Evolutionary conservation across 1,140 invertebrate species (phyloP).

Genomic region (Leptinotarsa lineolata): DNA sequence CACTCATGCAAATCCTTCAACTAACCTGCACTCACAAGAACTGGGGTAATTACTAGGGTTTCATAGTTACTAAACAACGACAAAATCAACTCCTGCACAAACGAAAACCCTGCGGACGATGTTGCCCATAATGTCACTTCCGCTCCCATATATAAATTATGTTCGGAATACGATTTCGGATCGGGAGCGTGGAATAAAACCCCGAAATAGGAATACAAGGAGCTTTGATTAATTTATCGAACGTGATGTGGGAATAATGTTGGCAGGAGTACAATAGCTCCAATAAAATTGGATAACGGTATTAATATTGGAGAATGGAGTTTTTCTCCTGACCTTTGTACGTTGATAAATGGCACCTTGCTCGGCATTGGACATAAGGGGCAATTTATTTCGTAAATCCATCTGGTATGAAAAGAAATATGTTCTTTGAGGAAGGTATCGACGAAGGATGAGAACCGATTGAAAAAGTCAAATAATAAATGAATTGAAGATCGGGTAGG

Average conservation of each 20-base stretch:
- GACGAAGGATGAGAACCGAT: no score
- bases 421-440: conserved; percentile 4
- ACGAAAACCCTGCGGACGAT: no score
- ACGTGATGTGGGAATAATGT: conserved; percentile 8
- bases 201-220: background rate
- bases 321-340: conserved; percentile 1
- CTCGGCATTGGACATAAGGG: background rate
- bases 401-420: background rate
- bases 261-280: background rate
- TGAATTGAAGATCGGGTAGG: no score
- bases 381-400: background rate
- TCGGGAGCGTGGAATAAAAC: conserved; percentile 2
- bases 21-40: no score
- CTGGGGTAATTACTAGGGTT: no score
- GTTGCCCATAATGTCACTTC: conserved; percentile 1
- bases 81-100: no score
- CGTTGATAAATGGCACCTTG: background rate
- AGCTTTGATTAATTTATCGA: background rate
- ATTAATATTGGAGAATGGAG: background rate
- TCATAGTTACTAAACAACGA: no score
- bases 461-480: no score
- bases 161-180: background rate
- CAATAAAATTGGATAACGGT: conserved; percentile 6
- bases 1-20: no score
- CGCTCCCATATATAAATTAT: background rate